Percentiles rank a stretch among this genome's conserved stretches.
Evolutionary conservation across 2,797 vertebrate species (phyloP).

Genomic region (Diceros bicornis): DNA sequence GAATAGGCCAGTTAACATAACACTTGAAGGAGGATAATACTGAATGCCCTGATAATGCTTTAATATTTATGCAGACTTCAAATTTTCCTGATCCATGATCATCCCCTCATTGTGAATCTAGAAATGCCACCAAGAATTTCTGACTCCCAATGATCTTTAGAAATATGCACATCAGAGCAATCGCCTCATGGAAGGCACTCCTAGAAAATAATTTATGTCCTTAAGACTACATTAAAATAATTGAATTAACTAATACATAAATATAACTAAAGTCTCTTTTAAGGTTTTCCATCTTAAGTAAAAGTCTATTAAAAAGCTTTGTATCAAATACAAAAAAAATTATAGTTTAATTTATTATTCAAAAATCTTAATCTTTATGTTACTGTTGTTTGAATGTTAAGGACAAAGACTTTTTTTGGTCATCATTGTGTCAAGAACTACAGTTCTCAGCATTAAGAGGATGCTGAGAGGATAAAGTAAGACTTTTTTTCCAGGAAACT

Average conservation of each 20-base stretch:
- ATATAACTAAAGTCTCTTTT: background rate
- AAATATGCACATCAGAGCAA: background rate
- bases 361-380: background rate
- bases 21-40: background rate
- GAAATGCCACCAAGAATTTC: background rate
- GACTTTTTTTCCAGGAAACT: background rate
- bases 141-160: background rate
- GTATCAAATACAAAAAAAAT: background rate
- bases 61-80: background rate
- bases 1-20: background rate
- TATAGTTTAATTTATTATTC: background rate
- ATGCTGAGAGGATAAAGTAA: background rate
- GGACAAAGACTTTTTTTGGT: background rate
- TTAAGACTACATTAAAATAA: slow-evolving; percentile 29
- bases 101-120: background rate
- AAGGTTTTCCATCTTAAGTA: background rate
- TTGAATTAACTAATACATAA: background rate
- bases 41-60: background rate
- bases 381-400: background rate
- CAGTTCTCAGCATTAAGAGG: background rate
- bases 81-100: background rate
- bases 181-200: background rate
- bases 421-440: background rate
- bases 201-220: background rate
- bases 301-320: background rate